These are phyloP conservation scores for Rhineura floridana DNA, from an alignment of 2,113 vertebrate genomes.

Conservation along the genomic window DNA sequence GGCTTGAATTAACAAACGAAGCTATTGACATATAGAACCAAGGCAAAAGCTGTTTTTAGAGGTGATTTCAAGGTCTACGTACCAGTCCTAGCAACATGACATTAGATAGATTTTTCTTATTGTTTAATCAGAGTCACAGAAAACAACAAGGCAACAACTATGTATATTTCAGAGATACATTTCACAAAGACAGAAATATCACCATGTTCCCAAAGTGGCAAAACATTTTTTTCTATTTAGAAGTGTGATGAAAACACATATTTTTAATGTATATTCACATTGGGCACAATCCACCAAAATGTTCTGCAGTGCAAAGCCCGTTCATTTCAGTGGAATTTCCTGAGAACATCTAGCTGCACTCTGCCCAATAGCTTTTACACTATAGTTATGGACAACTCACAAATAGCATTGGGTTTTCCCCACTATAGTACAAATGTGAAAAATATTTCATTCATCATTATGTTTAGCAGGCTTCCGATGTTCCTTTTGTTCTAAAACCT, in stretches of 20 bases:
- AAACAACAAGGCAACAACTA: not conserved
- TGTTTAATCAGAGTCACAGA: not conserved
- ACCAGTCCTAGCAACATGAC: not conserved
- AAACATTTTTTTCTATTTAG: not conserved
- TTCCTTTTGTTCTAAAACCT: not conserved
- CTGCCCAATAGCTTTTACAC: not conserved
- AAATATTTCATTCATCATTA: not conserved
- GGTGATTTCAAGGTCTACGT: constrained; percentile 8
- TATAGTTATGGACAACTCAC: not conserved
- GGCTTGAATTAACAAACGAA: constrained; percentile 29
- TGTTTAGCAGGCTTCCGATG: not conserved
- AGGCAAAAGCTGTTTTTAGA: constrained; percentile 15
- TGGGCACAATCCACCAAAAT: not conserved
- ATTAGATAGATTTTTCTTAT: not conserved
- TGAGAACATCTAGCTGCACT: not conserved
- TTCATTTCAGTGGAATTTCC: not conserved
- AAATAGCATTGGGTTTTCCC: not conserved
- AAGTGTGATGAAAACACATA: not conserved
- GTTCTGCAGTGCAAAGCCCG: not conserved
- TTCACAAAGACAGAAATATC: not conserved
- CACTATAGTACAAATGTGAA: not conserved
- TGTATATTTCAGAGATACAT: not conserved
- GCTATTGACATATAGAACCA: rapidly evolving
- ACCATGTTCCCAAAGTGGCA: not conserved
- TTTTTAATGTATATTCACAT: not conserved